Conservation (phyloP, 2,888 invertebrate genomes). For the Apomyelois bistriatella region DNA sequence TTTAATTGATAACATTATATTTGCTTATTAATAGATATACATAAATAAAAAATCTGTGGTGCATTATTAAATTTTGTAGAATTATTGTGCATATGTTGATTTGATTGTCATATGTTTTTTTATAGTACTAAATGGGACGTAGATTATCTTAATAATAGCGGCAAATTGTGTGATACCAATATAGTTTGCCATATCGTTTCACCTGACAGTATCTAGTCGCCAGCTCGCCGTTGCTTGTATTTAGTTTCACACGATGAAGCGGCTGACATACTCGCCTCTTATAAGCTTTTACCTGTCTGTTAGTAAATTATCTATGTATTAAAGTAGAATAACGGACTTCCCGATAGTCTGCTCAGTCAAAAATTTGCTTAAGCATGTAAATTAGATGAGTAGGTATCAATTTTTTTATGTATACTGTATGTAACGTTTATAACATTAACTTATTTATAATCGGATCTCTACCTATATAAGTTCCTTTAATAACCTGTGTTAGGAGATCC, state of each 20-base stretch:
- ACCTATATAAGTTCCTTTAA: no score
- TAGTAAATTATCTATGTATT: no score
- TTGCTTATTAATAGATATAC: background rate
- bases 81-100: constrained; percentile 24
- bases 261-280: no score
- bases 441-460: no score
- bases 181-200: constrained; percentile 24
- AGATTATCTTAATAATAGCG: constrained; percentile 14
- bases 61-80: constrained; percentile 28
- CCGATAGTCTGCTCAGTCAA: no score
- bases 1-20: background rate
- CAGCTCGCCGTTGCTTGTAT: background rate
- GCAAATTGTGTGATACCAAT: constrained; percentile 29
- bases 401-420: no score
- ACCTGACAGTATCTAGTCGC: constrained; percentile 10
- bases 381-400: no score
- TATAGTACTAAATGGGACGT: constrained; percentile 10
- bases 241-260: background rate
- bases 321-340: no score
- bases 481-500: no score
- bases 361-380: no score
- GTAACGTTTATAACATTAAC: no score
- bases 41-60: constrained; percentile 26
- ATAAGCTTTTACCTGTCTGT: background rate
- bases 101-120: constrained; percentile 17